These are phyloP conservation scores for Esperia sulphurella DNA, from an alignment of 2,888 invertebrate genomes.

Conservation along the genomic window DNA sequence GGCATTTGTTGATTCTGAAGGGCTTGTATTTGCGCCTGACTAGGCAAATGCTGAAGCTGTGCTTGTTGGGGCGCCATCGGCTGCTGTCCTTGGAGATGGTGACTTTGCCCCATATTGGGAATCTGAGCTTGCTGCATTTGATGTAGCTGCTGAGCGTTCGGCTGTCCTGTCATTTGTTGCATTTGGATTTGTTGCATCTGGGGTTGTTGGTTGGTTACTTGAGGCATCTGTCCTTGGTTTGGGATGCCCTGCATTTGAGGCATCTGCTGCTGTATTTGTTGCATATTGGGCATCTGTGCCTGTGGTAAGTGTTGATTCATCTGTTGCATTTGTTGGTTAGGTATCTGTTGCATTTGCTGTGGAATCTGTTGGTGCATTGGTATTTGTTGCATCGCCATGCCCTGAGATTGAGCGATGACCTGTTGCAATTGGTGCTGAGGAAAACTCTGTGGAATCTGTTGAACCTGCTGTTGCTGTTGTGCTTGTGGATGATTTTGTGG, in stretches of 20 bases:
- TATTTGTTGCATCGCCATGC: constrained; percentile 73
- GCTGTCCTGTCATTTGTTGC: constrained; percentile 72
- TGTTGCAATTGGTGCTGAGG: constrained; percentile 76
- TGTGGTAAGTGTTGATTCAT: constrained; percentile 71
- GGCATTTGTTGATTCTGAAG: constrained; percentile 77
- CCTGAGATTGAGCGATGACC: constrained; percentile 72
- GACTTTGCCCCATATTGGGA: constrained; percentile 65
- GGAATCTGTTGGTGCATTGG: constrained; percentile 76
- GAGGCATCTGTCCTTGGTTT: constrained; percentile 67
- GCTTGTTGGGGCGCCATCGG: constrained; percentile 66
- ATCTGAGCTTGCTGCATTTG: constrained; percentile 74
- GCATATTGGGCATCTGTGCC: constrained; percentile 68
- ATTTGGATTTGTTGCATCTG: constrained; percentile 76
- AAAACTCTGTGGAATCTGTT: constrained; percentile 75
- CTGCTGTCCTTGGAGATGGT: constrained; percentile 70
- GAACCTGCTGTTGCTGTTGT: constrained; percentile 69
- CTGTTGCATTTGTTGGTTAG: constrained; percentile 76
- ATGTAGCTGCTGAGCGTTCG: constrained; percentile 71
- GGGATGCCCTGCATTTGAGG: constrained; percentile 73
- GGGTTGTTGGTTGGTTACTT: constrained; percentile 67
- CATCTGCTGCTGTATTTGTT: constrained; percentile 74
- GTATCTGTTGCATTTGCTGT: constrained; percentile 76
- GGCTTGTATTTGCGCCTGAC: constrained; percentile 74
- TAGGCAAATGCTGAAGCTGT: constrained; percentile 73
- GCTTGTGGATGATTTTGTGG: constrained; percentile 57